These are phyloP conservation scores for Tachuris rubrigastra DNA, from an alignment of 2,113 vertebrate genomes.

Conservation along the genomic window DNA sequence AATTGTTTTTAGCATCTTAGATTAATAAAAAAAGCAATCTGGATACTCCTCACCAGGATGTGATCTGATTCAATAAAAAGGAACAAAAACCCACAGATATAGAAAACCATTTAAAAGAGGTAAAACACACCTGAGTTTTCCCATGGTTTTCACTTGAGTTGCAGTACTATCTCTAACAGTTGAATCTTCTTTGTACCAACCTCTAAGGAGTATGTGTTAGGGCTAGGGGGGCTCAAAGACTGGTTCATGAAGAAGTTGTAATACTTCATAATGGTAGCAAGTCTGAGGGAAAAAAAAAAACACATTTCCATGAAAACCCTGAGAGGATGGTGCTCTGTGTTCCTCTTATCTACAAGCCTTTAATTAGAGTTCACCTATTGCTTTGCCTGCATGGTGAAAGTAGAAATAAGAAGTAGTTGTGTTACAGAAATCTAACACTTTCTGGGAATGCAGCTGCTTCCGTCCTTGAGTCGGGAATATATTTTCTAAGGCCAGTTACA, in stretches of 20 bases:
- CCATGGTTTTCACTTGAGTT: not conserved
- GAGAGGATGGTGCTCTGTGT: not conserved
- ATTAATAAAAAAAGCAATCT: not conserved
- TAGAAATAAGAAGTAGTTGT: not conserved
- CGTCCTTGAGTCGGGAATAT: not conserved
- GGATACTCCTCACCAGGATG: not conserved
- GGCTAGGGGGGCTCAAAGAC: not conserved
- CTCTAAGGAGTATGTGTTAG: not conserved
- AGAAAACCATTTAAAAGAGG: not conserved
- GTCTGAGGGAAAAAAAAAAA: fast-evolving
- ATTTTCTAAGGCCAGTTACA: not conserved
- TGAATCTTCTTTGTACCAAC: not conserved
- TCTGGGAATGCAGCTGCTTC: not conserved
- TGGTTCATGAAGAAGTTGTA: not conserved
- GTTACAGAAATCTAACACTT: not conserved
- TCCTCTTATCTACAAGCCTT: not conserved
- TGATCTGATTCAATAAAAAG: not conserved
- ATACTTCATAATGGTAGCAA: not conserved
- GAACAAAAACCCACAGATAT: not conserved
- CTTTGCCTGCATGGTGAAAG: not conserved
- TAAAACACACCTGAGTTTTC: not conserved
- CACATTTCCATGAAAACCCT: not conserved
- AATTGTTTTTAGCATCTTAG: not conserved
- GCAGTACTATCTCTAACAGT: not conserved
- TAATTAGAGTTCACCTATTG: not conserved